phyloP scores from a whole-genome alignment of 2,888 invertebrate species.

The Netelia inedita region DNA sequence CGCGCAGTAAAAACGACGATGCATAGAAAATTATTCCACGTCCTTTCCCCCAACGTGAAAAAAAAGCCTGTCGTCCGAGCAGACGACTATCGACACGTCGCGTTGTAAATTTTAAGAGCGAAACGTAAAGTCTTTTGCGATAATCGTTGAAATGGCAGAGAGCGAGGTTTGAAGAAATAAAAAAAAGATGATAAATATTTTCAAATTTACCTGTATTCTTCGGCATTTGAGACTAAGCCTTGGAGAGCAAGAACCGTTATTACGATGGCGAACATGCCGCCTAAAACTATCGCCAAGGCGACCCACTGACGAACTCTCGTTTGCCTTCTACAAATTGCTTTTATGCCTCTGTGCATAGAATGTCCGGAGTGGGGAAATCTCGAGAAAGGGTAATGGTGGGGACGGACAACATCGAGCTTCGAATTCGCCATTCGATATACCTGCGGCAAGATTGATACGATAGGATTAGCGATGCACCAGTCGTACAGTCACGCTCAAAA shows the following conservation, averaged over 20 bases:
- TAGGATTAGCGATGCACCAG: too few relatives aligned
- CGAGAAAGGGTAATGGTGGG: constrained; percentile 66
- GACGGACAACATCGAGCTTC: constrained; percentile 18
- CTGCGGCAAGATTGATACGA: not conserved
- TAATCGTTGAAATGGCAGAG: not conserved
- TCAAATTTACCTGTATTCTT: constrained; percentile 72
- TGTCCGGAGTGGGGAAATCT: constrained; percentile 28
- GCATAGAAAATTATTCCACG: too few relatives aligned
- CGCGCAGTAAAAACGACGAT: too few relatives aligned
- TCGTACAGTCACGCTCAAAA: too few relatives aligned
- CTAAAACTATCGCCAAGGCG: constrained; percentile 66
- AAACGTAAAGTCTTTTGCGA: too few relatives aligned
- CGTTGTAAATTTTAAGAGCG: too few relatives aligned
- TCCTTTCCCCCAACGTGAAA: too few relatives aligned
- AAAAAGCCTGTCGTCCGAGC: too few relatives aligned
- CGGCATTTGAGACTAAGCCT: constrained; percentile 57
- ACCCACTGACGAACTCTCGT: constrained; percentile 68
- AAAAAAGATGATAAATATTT: constrained; percentile 24
- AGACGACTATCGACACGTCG: too few relatives aligned
- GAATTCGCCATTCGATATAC: not conserved
- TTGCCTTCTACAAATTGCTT: constrained; percentile 69
- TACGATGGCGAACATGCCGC: constrained; percentile 73
- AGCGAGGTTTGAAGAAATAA: not conserved
- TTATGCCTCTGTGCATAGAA: constrained; percentile 71
- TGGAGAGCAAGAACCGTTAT: constrained; percentile 69